Evolutionary conservation across 2,888 invertebrate genomes (phyloP), one percentile per base, ranked within the genome.

Genomic region (Glyphotaelius pellucidus): DNA sequence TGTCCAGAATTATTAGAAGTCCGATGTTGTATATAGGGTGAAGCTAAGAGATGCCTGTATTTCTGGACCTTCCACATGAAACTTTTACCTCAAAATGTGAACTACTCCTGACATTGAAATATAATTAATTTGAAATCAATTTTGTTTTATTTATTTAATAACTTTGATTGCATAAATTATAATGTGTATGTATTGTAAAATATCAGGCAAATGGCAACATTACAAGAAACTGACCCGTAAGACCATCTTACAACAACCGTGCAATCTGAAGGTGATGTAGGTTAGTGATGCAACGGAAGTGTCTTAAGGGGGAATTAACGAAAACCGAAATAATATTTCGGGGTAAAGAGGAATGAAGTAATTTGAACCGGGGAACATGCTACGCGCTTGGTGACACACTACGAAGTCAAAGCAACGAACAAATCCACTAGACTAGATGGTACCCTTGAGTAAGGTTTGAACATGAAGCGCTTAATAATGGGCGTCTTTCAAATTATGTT

Each of bases 31-130:
- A 89, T 38, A 91, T 89, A 91, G 52, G 47, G 81, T 35, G 32
- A 83, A 88, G 79, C 79, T 91, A 89, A 86, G 85, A 35, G 84
- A 90, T 52, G 81, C 47, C 87, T 92, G 80, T 87, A 87, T 52
- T 92, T 81, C 92, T 90, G 87, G 79, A 81, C 81, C n/a, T 88
- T 38, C 47, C 89, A 84, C 47, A 35, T 91, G 81, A 89, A 91
- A 89, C 80, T 91, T 90, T 92, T 92, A 91, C 92, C 92, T 90
- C 91, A 92, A 90, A 87, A 83, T 90, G 93, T 92, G 90, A 92
- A 90, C 84, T 91, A 90, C 89, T 84, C 86, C 87, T 32, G 88
- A 80, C 80, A 90, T 92, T 81, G 89, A 80, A 92, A 92, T 89
- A 91, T 90, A 92, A 92, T 90, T 86, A 85, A 90, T 90, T 90